Conservation (phyloP, 2,797 vertebrate species). For the Smutsia temminckii region DNA sequence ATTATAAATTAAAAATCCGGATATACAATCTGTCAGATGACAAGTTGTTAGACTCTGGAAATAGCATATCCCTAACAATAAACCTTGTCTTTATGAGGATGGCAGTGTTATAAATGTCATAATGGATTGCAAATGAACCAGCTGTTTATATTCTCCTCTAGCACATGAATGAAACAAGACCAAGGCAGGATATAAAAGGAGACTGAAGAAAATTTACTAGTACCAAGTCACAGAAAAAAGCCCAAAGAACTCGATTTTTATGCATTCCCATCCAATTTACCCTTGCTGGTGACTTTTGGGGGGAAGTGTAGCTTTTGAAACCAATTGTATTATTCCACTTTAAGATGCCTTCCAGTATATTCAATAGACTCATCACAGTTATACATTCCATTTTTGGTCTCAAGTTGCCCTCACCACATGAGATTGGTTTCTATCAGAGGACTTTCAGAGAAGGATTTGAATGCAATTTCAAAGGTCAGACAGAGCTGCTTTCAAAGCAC, state of each 20-base stretch:
- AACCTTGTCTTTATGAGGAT: conserved; percentile 66
- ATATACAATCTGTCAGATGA: conserved; percentile 62
- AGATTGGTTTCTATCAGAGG: conserved; percentile 74
- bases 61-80: conserved; percentile 66
- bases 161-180: conserved; percentile 2
- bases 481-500: conserved; percentile 69
- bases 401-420: conserved; percentile 55
- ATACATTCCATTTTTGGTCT: conserved; percentile 62
- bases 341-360: conserved; percentile 61
- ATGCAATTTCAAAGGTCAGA: conserved; percentile 74
- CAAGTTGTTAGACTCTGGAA: conserved; percentile 58
- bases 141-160: conserved; percentile 62
- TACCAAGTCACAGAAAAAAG: conserved; percentile 55
- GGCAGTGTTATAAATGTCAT: conserved; percentile 59
- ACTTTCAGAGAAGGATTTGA: conserved; percentile 71
- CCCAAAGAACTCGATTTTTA: conserved; percentile 65
- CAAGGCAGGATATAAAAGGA: conserved; percentile 52
- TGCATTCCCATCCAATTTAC: conserved; percentile 67
- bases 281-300: conserved; percentile 63
- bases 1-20: conserved; percentile 51
- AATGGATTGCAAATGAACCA: conserved; percentile 67
- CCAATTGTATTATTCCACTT: conserved; percentile 71
- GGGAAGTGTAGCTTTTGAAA: conserved; percentile 64
- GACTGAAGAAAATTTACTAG: conserved; percentile 66
- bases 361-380: conserved; percentile 66